Conservation (phyloP, 2,113 vertebrate genomes). For the Ellobius talpinus region DNA sequence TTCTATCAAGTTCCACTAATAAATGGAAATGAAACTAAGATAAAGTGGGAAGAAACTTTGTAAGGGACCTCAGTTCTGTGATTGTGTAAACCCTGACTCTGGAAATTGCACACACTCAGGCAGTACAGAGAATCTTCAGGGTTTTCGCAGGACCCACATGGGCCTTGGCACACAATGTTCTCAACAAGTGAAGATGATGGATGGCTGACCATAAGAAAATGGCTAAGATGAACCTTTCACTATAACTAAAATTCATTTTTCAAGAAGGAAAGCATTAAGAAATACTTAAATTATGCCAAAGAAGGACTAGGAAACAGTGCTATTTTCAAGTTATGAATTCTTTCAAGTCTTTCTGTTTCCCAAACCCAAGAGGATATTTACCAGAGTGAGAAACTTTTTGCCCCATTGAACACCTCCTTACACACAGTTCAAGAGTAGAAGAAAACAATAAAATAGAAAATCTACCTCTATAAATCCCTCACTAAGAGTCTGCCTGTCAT, state of each 20-base stretch:
- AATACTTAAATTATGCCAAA: not conserved
- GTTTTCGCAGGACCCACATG: not conserved
- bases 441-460: not conserved
- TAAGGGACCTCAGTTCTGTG: not conserved
- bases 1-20: not conserved
- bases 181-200: not conserved
- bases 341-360: not conserved
- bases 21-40: slow-evolving; percentile 49
- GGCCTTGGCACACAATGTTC: not conserved
- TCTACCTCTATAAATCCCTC: not conserved
- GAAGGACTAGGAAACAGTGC: not conserved
- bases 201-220: not conserved
- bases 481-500: not conserved
- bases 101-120: not conserved
- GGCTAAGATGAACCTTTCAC: not conserved
- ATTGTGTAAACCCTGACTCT: not conserved
- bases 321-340: not conserved
- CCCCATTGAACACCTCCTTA: not conserved
- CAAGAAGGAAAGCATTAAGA: not conserved
- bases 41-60: not conserved
- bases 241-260: not conserved
- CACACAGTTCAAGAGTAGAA: too few species aligned
- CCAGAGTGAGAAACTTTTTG: not conserved
- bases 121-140: not conserved
- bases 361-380: not conserved